A percentile compares a stretch with the other conserved stretches of the same genome.
Conservation (phyloP, 2,888 invertebrate genomes). For the Caenorhabditis sp. region DNA sequence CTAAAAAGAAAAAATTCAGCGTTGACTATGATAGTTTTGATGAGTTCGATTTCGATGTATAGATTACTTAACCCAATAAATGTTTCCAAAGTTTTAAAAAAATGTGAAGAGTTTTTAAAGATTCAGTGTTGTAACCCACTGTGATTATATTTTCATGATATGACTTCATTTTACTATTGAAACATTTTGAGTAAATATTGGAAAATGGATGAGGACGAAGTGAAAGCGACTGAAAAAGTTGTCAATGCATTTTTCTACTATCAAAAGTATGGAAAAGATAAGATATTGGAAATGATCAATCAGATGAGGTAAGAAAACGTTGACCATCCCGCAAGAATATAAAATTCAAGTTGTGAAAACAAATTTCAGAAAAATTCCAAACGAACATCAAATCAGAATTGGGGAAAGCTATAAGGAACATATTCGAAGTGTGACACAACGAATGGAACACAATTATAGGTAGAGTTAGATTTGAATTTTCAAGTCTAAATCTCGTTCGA, state of each 20-base stretch:
- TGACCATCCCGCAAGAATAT: background rate
- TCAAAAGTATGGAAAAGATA: conserved; percentile 44
- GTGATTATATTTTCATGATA: background rate
- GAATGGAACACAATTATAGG: conserved; percentile 49
- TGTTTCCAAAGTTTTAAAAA: background rate
- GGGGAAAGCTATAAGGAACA: conserved; percentile 32
- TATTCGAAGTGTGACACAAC: conserved; percentile 20
- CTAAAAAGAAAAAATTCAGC: conserved; percentile 2
- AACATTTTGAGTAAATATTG: background rate
- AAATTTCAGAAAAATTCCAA: conserved; percentile 44
- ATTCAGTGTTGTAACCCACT: background rate
- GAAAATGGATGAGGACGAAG: conserved; percentile 33
- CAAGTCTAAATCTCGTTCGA: too few species aligned
- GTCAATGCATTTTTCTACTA: conserved; percentile 63
- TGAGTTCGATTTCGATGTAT: conserved; percentile 39
- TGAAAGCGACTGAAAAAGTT: conserved; percentile 52
- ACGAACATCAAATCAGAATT: conserved; percentile 45
- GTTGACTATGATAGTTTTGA: conserved; percentile 26
- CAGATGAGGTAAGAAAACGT: conserved; percentile 31
- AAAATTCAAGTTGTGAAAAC: background rate
- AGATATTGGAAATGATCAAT: conserved; percentile 29
- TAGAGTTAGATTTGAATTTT: conserved; percentile 10
- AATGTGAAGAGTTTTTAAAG: background rate
- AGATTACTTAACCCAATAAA: background rate
- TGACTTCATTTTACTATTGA: too few species aligned